These are phyloP conservation scores for Anguilla anguilla DNA, from an alignment of 2,797 vertebrate genomes.

Conservation along the genomic window DNA sequence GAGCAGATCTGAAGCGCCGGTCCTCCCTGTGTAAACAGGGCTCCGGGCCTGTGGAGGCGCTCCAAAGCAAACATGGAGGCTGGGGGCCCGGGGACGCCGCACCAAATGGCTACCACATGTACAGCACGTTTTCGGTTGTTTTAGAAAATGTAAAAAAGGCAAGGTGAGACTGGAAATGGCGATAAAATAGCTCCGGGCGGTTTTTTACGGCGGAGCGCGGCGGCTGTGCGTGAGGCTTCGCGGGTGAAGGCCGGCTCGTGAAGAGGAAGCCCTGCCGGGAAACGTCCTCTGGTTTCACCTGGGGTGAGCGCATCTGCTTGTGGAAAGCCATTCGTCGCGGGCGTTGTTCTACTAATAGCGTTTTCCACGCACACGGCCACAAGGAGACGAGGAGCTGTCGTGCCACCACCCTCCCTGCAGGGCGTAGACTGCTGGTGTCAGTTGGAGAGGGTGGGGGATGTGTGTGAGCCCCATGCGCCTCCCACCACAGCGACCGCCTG, in stretches of 20 bases:
- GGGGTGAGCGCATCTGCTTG: not conserved
- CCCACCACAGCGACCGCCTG: not conserved
- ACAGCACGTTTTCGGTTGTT: not conserved
- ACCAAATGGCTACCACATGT: slow-evolving; percentile 25
- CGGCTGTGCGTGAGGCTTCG: not conserved
- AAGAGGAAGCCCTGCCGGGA: not conserved
- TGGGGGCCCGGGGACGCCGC: not conserved
- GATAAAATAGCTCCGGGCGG: not conserved
- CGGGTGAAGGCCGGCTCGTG: not conserved
- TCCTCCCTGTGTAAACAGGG: slow-evolving; percentile 31
- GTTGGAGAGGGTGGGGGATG: not conserved
- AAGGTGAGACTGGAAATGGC: not conserved
- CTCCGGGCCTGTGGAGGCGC: slow-evolving; percentile 6
- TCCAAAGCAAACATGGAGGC: slow-evolving; percentile 29
- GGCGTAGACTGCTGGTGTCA: not conserved
- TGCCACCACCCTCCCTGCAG: not conserved
- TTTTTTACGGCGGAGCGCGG: not conserved
- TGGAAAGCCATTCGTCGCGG: not conserved
- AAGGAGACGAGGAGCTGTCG: not conserved
- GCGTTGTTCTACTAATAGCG: not conserved
- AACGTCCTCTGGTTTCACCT: not conserved
- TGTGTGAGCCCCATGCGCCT: not conserved
- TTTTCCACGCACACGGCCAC: not conserved
- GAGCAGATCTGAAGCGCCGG: not conserved
- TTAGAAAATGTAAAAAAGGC: not conserved